Percentiles rank a stretch among this genome's conserved stretches.
These are phyloP conservation scores for Cygnus atratus DNA, from an alignment of 2,113 vertebrate genomes.

Conservation along the genomic window DNA sequence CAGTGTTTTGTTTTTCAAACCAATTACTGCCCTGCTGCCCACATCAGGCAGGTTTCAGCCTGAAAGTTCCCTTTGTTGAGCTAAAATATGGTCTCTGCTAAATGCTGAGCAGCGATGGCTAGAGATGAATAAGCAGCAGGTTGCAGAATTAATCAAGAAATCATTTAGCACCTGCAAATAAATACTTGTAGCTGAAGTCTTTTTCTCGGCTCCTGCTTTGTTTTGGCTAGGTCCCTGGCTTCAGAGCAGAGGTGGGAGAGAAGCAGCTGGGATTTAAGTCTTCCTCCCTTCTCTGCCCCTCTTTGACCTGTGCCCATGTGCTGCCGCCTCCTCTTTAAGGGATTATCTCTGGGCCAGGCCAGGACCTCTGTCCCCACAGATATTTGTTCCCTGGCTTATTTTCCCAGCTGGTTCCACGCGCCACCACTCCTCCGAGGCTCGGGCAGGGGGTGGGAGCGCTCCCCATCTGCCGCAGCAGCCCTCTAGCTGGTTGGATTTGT, in stretches of 20 bases:
- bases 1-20: neutral
- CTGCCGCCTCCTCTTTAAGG: neutral
- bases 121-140: slow-evolving; percentile 31
- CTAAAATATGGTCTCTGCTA: neutral
- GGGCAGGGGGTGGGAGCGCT: neutral
- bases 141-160: slow-evolving; percentile 58
- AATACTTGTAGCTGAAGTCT: slow-evolving; percentile 1
- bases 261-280: neutral
- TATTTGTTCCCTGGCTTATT: neutral
- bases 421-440: neutral
- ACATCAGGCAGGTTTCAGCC: neutral
- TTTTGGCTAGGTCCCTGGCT: neutral
- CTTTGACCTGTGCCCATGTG: neutral
- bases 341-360: neutral
- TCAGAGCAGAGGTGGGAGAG: neutral
- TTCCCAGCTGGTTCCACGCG: neutral
- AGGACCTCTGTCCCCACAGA: neutral
- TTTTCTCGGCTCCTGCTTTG: neutral
- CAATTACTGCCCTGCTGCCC: slow-evolving; percentile 32
- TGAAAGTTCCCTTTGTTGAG: neutral
- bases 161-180: slow-evolving; percentile 38
- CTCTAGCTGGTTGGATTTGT: neutral
- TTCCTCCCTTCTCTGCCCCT: neutral
- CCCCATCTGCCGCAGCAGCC: neutral
- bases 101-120: neutral